phyloP scores from a whole-genome alignment of 2,888 invertebrate species.

The Pseudeuparius sepicola region DNA sequence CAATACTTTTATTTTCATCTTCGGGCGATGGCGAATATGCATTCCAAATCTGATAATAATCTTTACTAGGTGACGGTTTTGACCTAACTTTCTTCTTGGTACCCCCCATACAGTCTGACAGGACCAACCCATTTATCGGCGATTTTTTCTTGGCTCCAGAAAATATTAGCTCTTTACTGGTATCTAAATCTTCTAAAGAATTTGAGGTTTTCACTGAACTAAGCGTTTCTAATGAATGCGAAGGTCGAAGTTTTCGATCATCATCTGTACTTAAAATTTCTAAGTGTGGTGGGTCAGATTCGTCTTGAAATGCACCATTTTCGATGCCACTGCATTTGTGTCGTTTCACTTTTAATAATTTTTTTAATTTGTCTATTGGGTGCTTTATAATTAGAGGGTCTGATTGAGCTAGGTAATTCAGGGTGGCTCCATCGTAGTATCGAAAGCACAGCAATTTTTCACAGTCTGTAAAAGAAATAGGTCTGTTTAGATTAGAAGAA shows the following conservation, averaged over 20 bases:
- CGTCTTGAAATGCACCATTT: slow-evolving; percentile 37
- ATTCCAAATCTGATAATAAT: slow-evolving; percentile 62
- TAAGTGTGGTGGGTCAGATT: slow-evolving; percentile 27
- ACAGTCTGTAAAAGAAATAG: slow-evolving; percentile 46
- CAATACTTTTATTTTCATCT: slow-evolving; percentile 23
- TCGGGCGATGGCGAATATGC: slow-evolving; percentile 39
- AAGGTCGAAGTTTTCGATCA: slow-evolving; percentile 3
- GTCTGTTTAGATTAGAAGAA: no score
- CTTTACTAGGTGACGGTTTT: slow-evolving; percentile 48
- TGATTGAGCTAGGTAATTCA: slow-evolving; percentile 56
- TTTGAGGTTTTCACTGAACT: slow-evolving; percentile 22
- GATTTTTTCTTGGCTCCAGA: slow-evolving; percentile 37
- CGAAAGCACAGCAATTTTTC: slow-evolving; percentile 60
- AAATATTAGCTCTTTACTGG: slow-evolving; percentile 26
- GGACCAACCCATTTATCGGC: slow-evolving; percentile 30
- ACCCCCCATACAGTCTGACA: slow-evolving; percentile 43
- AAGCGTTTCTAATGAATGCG: slow-evolving; percentile 19
- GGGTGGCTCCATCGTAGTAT: slow-evolving; percentile 55
- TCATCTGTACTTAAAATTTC: slow-evolving; percentile 11
- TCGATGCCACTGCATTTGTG: slow-evolving; percentile 34
- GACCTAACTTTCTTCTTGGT: slow-evolving; percentile 56
- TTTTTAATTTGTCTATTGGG: slow-evolving; percentile 46
- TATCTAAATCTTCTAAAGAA: slow-evolving; percentile 34
- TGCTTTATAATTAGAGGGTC: slow-evolving; percentile 52
- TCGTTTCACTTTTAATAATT: slow-evolving; percentile 41